Evolutionary conservation across 2,797 vertebrate genomes (phyloP), one percentile per base, ranked within the genome.

Genomic region (Lophotriccus pileatus): DNA sequence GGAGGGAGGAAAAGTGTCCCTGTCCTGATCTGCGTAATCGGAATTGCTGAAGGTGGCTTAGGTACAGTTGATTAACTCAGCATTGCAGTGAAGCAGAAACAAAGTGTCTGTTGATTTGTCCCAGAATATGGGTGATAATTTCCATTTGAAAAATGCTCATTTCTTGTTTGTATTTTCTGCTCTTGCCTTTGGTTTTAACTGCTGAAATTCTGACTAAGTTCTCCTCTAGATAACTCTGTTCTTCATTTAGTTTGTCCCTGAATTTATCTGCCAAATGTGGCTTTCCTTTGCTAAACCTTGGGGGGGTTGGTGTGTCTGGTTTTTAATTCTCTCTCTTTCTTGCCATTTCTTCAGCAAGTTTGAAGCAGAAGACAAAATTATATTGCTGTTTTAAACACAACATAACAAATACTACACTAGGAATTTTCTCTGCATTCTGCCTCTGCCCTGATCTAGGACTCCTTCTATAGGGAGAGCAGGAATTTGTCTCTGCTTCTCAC

Each of bases 241-340:
- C 46, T 72, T 90, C 3, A 0, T 36, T 78, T n/a, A n/a, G 39
- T 77, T 79, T 75, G 36, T 62, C 25, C 22, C 21, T 55, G 34
- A 70, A 37, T 88, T 76, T 21, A 39, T 47, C 55, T 62, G 8
- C 32, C 6, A 3, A 52, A 34, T 0, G 1, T 62, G 32, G 11
- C 36, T 72, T 86, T 64, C 36, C 32, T 20, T n/a, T 47, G 8
- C 73, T 82, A 77, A 86, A 90, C 36, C n/a, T 32, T 50, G 4
- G 25, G 6, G 9, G 5, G 2, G 4, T 34, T 34, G 15, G 22
- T 28, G 18, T 21, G 8, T 11, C 0, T 3, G 32, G 36, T 14
- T 58, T 30, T 52, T 41, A 6, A 19, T 85, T 92, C 10, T 59
- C 14, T 46, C 22, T 52, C 79, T 89, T 67, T 81, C 43, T 74